These are phyloP conservation scores for Monarcha castaneiventris DNA, from an alignment of 2,113 vertebrate species.

Conservation along the genomic window DNA sequence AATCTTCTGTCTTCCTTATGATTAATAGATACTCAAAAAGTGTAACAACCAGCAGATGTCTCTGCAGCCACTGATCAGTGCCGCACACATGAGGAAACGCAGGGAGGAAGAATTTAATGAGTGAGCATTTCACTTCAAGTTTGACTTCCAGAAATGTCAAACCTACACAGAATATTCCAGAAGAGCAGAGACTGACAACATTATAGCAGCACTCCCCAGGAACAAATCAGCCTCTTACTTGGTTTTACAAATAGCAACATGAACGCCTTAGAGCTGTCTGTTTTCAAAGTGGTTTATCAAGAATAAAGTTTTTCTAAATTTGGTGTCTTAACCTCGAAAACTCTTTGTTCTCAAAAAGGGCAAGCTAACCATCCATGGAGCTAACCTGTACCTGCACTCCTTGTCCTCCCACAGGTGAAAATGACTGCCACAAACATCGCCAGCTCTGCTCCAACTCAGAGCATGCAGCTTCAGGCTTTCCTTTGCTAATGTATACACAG, in stretches of 20 bases:
- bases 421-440: not conserved
- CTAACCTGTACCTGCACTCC: not conserved
- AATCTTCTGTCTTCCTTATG: not conserved
- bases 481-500: not conserved
- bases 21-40: not conserved
- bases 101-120: not conserved
- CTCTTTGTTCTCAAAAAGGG: not conserved
- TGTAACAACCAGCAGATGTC: slow-evolving; percentile 43
- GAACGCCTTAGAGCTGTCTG: not conserved
- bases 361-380: not conserved
- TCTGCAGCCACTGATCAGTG: not conserved
- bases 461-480: not conserved
- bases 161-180: not conserved
- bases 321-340: not conserved
- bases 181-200: not conserved
- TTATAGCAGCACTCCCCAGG: not conserved
- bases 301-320: not conserved
- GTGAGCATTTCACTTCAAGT: not conserved
- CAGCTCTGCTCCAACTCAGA: not conserved
- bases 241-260: not conserved
- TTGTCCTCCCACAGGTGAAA: not conserved
- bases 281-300: not conserved
- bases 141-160: not conserved
- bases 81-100: not conserved
- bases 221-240: not conserved